These are phyloP conservation scores for Drosophila eohydei DNA, from an alignment of 2,888 invertebrate genomes.

Conservation along the genomic window DNA sequence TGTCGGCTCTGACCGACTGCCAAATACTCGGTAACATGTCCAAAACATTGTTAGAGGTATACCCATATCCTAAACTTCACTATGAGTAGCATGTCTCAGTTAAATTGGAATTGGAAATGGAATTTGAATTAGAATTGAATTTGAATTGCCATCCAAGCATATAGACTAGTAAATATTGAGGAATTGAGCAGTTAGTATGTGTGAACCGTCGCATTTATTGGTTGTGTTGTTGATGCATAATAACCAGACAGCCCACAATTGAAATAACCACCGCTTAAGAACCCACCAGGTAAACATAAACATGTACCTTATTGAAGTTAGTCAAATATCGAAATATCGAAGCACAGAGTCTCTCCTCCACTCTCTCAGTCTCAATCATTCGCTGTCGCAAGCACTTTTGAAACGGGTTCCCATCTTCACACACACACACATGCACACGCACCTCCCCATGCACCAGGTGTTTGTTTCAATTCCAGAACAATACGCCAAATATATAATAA, in stretches of 20 bases:
- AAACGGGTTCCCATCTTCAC: background rate
- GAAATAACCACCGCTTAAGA: conserved; percentile 37
- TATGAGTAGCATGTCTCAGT: too few relatives aligned
- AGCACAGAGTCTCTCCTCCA: background rate
- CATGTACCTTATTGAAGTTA: background rate
- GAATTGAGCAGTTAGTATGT: conserved; percentile 14
- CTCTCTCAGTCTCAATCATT: background rate
- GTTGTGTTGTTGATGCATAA: conserved; percentile 2
- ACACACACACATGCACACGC: background rate
- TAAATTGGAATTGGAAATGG: too few relatives aligned
- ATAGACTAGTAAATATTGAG: conserved; percentile 3
- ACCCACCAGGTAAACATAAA: conserved; percentile 37
- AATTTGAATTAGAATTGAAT: background rate
- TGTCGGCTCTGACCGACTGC: background rate
- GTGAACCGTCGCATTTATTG: conserved; percentile 8
- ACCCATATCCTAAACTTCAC: too few relatives aligned
- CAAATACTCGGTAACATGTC: background rate
- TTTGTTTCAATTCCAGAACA: conserved; percentile 22
- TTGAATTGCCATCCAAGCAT: background rate
- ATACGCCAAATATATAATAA: conserved; percentile 9
- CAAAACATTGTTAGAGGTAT: too few relatives aligned
- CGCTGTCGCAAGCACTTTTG: background rate
- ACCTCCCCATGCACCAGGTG: conserved; percentile 12
- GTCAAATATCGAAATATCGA: background rate
- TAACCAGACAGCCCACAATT: conserved; percentile 3